Conservation (phyloP, 2,797 vertebrate species). For the Pygocentrus nattereri region DNA sequence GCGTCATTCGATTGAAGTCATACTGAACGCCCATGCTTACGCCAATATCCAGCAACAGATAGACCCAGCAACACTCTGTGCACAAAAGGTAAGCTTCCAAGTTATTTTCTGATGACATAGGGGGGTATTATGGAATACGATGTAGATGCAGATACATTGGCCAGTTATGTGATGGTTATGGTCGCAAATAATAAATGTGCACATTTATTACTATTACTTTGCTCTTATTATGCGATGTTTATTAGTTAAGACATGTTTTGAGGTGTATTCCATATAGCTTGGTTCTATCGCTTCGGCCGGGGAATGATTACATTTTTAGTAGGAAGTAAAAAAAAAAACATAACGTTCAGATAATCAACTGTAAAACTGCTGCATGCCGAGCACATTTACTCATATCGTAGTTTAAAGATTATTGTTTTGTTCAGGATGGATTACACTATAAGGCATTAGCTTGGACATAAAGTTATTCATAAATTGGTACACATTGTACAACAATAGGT, state of each 20-base stretch:
- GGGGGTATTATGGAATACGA: no score
- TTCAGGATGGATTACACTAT: no score
- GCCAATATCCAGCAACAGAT: constrained; percentile 9
- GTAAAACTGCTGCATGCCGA: background rate
- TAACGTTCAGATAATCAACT: background rate
- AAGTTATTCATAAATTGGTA: no score
- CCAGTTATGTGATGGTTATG: background rate
- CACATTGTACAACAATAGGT: background rate
- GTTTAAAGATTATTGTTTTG: background rate
- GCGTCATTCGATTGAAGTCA: background rate
- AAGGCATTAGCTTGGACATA: no score
- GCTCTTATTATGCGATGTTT: background rate
- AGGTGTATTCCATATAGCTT: background rate
- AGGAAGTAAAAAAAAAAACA: background rate
- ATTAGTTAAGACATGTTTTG: background rate
- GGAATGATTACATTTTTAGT: background rate
- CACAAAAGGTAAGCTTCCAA: constrained; percentile 28
- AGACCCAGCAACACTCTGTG: constrained; percentile 6
- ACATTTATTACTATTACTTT: background rate
- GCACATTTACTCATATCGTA: background rate
- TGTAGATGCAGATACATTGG: no score
- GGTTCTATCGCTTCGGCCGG: background rate
- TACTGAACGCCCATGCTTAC: constrained; percentile 13
- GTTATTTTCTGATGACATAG: background rate
- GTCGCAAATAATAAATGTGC: background rate